Percentiles rank a stretch among this genome's conserved stretches.
These are phyloP conservation scores for Bombus pascuorum DNA, from an alignment of 1,140 invertebrate genomes.

Conservation along the genomic window DNA sequence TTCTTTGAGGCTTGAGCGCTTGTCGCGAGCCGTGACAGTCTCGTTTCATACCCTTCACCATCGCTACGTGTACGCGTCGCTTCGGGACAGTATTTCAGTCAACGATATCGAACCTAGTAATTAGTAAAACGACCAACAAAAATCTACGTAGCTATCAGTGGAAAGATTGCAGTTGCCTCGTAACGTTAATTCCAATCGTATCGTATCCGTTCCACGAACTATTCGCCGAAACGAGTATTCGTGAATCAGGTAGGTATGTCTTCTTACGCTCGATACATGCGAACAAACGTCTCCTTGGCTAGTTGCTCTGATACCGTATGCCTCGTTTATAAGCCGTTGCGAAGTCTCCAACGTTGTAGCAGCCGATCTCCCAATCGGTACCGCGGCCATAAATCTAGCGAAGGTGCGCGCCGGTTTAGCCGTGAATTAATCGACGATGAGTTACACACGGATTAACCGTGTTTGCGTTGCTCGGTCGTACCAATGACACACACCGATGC, in stretches of 20 bases:
- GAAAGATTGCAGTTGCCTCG: no score
- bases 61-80: no score
- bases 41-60: not conserved
- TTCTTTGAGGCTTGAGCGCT: not conserved
- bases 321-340: slow-evolving; percentile 25
- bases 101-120: not conserved
- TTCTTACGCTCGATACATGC: not conserved
- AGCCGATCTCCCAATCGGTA: slow-evolving; percentile 30
- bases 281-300: slow-evolving; percentile 14
- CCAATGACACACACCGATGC: not conserved
- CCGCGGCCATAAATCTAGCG: slow-evolving; percentile 45
- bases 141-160: not conserved
- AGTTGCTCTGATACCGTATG: not conserved
- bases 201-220: not conserved
- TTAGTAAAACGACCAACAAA: not conserved
- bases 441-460: slow-evolving; percentile 3
- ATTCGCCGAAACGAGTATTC: not conserved
- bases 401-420: slow-evolving; percentile 37
- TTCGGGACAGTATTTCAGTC: not conserved
- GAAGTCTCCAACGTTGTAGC: slow-evolving; percentile 35
- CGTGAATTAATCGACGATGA: slow-evolving; percentile 51
- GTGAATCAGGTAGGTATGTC: no score
- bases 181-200: not conserved
- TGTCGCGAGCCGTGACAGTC: not conserved
- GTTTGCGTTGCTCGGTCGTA: not conserved